Percentiles rank a stretch among this genome's conserved stretches.
Evolutionary conservation across 2,888 invertebrate genomes (phyloP).

Genomic region (Leuctra nigra): DNA sequence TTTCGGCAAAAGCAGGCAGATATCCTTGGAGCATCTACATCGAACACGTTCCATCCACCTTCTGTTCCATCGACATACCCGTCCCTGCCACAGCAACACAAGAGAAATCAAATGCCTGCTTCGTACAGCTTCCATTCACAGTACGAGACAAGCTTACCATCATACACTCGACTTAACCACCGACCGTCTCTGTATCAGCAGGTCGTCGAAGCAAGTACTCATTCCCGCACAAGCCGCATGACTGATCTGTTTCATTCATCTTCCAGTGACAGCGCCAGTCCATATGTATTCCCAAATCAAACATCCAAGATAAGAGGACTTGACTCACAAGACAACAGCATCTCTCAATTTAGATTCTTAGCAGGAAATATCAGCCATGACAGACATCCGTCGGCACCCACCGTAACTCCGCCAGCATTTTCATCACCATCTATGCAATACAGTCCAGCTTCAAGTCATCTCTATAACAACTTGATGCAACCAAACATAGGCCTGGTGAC

Average conservation of each 20-base stretch:
- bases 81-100: background rate
- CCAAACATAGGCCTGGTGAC: background rate
- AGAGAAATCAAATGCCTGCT: background rate
- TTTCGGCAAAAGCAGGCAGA: slow-evolving; percentile 33
- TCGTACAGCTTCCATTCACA: background rate
- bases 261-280: background rate
- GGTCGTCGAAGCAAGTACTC: background rate
- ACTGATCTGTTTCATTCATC: background rate
- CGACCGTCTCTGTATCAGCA: background rate
- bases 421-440: too few species aligned
- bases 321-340: too few species aligned
- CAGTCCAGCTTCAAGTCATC: too few species aligned
- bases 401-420: too few species aligned
- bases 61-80: background rate
- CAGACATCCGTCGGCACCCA: too few species aligned
- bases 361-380: too few species aligned
- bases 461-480: too few species aligned
- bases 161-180: background rate
- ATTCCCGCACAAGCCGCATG: background rate
- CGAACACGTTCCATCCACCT: background rate
- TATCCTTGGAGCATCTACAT: background rate
- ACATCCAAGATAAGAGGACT: too few species aligned
- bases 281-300: background rate
- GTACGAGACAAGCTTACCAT: background rate
- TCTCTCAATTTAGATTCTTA: too few species aligned